Conservation (phyloP, 2,888 invertebrate species). For the Patella ulyssiponensis region DNA sequence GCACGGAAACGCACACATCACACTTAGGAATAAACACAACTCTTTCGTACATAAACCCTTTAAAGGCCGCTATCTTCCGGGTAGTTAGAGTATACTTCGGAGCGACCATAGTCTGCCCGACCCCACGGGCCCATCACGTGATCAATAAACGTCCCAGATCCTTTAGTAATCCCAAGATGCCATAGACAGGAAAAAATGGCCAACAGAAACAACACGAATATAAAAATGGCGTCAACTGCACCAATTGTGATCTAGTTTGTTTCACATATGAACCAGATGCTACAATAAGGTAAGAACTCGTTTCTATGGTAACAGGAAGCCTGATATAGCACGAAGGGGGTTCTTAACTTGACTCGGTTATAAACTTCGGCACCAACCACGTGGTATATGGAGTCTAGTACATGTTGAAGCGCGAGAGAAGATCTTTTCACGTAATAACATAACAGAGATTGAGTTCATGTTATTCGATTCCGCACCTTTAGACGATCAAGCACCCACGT, state of each 20-base stretch:
- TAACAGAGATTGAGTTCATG: no score
- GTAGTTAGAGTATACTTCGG: conserved; percentile 16
- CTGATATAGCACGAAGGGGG: conserved; percentile 9
- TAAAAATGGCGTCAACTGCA: conserved; percentile 7
- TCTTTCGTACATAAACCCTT: no score
- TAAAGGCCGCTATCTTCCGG: no score
- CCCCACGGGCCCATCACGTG: conserved; percentile 28
- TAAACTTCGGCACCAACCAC: no score
- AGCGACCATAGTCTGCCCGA: conserved; percentile 28
- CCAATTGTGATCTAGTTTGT: conserved; percentile 3
- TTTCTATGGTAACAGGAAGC: conserved; percentile 4
- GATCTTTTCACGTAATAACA: no score
- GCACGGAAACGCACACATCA: not conserved
- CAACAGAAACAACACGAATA: not conserved
- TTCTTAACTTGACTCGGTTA: not conserved
- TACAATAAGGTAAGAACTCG: conserved; percentile 5
- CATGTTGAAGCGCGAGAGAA: no score
- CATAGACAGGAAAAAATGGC: no score
- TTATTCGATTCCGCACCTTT: no score
- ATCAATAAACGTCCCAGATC: not conserved
- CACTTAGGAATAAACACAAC: no score
- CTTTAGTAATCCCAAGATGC: no score
- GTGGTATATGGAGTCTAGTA: no score
- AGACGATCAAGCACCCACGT: no score
- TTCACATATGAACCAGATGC: conserved; percentile 3